phyloP scores from a whole-genome alignment of 37 sponge, comb jelly and placozoan species.

The Bolinopsis microptera region DNA sequence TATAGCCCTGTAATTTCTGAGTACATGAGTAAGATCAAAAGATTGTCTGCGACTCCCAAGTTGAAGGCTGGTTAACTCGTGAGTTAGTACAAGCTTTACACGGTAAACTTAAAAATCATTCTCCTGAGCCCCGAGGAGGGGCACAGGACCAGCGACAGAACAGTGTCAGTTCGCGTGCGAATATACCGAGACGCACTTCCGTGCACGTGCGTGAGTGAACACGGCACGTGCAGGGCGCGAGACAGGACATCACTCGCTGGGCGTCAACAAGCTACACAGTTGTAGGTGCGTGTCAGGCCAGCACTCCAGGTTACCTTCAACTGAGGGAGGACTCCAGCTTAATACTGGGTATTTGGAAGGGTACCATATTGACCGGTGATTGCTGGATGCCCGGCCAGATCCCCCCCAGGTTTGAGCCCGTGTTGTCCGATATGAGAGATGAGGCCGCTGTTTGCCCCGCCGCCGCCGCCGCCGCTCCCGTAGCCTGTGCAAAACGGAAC shows the following conservation, averaged over 20 bases:
- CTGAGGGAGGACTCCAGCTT: slow-evolving; percentile 12
- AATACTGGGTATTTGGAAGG: slow-evolving; percentile 58
- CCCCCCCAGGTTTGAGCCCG: slow-evolving; percentile 1
- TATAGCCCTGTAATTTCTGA: too few species aligned
- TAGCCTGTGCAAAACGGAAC: slow-evolving; percentile 48
- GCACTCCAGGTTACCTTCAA: background rate
- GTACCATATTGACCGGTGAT: background rate
- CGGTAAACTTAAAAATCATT: background rate
- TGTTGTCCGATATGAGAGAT: background rate
- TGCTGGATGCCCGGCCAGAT: slow-evolving; percentile 43
- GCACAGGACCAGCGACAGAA: background rate
- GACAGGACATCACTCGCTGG: background rate
- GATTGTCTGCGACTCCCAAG: background rate
- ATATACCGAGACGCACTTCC: background rate
- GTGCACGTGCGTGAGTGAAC: background rate
- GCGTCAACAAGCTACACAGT: background rate
- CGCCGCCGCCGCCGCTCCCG: slow-evolving; percentile 42
- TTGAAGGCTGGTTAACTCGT: background rate
- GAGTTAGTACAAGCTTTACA: background rate
- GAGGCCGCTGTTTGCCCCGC: background rate
- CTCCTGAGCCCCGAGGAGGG: background rate
- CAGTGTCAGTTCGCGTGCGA: background rate
- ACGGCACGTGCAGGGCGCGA: background rate
- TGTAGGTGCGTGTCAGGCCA: background rate
- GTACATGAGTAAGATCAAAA: background rate